Evolutionary conservation across 2,113 vertebrate genomes (phyloP), one percentile per base, ranked within the genome.

Genomic region (Coturnix japonica): DNA sequence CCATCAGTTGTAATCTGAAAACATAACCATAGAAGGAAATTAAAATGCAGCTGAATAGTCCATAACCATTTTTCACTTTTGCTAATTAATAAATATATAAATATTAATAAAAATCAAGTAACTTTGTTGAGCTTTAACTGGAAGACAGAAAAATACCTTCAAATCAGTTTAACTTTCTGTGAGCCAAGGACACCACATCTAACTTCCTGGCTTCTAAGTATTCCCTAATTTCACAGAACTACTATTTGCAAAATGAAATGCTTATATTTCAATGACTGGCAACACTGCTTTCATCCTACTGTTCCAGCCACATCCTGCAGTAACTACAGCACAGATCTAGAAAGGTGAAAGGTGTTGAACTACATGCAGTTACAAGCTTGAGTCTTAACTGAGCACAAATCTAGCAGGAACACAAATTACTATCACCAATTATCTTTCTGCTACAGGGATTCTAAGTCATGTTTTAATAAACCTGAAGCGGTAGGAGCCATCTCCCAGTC

Each of bases 1-100:
- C 99, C 98, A 85, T 99, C 99, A 53, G 98, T 98, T 85, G 99
- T 99, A 95, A 98, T 94, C 99, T 99, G 90, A 91, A 95, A 93
- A 90, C 43, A 63, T 0, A 28, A 93, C 57, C 39, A 81, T 53
- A 90, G 21, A 84, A 56, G 30, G 77, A 86, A 30, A 6, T 53
- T 19, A 73, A 86, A 78, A 10, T 11, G 3, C 43, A 77, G 28
- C 7, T 61, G 4, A 72, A 28, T 67, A 69, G 1, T 4, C 17
- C 53, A 43, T 5, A 67, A 16, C 18, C 31, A 16, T 1, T 13
- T 30, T 82, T 30, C 2, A 28, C 47, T 61, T 49, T 31, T 31
- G 3, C 10, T 8, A 37, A 37, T 37, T 37, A 37, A 37, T 37
- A 37, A 37, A 37, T 37, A 37, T n/a, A 37, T 37, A 37, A 37